These are phyloP conservation scores for Sesia bembeciformis DNA, from an alignment of 2,888 invertebrate species.

Conservation along the genomic window DNA sequence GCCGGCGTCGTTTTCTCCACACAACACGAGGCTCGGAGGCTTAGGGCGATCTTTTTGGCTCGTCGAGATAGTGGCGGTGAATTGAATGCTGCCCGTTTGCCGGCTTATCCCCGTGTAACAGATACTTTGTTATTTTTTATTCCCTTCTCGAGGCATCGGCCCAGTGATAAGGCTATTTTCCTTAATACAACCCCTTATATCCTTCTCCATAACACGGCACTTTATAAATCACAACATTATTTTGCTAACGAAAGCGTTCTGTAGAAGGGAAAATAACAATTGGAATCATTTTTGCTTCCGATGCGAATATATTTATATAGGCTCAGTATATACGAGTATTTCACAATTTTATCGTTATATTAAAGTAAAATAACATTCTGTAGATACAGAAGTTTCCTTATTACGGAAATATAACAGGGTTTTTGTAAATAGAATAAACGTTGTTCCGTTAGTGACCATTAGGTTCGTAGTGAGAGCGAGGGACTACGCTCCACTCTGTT, in stretches of 20 bases:
- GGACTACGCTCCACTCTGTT: neutral
- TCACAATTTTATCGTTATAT: too few species aligned
- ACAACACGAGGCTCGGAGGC: constrained; percentile 33
- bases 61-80: constrained; percentile 44
- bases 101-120: constrained; percentile 51
- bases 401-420: neutral
- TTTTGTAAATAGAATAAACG: neutral
- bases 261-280: constrained; percentile 12
- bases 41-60: constrained; percentile 44
- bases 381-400: too few species aligned
- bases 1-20: constrained; percentile 23
- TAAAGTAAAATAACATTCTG: too few species aligned
- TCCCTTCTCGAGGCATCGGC: constrained; percentile 23
- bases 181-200: constrained; percentile 24
- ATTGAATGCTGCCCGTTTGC: constrained; percentile 56
- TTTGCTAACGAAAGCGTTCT: constrained; percentile 15
- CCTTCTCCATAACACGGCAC: constrained; percentile 22
- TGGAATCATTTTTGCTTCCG: neutral
- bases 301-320: too few species aligned
- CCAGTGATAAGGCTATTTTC: constrained; percentile 37
- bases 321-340: too few species aligned
- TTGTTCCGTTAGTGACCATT: neutral
- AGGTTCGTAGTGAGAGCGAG: neutral
- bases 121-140: constrained; percentile 49
- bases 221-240: constrained; percentile 28